A percentile compares a stretch with the other conserved stretches of the same genome.
These are phyloP conservation scores for Orthosia gothica DNA, from an alignment of 2,888 invertebrate species.

Conservation along the genomic window DNA sequence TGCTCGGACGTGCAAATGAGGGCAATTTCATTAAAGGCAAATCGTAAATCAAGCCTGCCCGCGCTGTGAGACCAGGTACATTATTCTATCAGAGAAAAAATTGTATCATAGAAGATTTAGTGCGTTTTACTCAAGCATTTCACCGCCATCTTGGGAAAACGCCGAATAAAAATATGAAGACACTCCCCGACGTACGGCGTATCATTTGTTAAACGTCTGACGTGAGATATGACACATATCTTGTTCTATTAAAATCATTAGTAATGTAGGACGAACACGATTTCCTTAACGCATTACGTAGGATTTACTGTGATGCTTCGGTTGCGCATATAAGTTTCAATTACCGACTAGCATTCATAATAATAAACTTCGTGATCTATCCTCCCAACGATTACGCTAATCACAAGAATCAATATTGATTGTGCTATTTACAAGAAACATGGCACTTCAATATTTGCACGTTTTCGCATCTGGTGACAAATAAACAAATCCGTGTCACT, in stretches of 20 bases:
- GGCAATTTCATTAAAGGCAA: constrained; percentile 51
- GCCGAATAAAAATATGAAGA: constrained; percentile 54
- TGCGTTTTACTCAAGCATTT: constrained; percentile 46
- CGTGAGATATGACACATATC: constrained; percentile 49
- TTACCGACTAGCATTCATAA: constrained; percentile 29
- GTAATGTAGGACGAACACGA: constrained; percentile 62
- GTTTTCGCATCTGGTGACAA: background rate
- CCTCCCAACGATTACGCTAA: constrained; percentile 36
- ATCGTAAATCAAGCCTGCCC: constrained; percentile 41
- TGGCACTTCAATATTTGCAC: background rate
- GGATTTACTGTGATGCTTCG: constrained; percentile 22
- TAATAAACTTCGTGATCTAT: constrained; percentile 45
- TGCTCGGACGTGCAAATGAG: constrained; percentile 53
- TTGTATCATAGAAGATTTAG: constrained; percentile 45
- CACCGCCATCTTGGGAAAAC: constrained; percentile 42
- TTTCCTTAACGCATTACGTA: constrained; percentile 60
- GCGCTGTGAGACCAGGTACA: constrained; percentile 39
- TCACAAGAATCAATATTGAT: constrained; percentile 41
- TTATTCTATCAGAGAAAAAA: constrained; percentile 40
- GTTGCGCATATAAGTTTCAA: constrained; percentile 28
- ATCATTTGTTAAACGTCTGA: constrained; percentile 63
- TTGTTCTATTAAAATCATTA: constrained; percentile 58
- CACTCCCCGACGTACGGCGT: constrained; percentile 30
- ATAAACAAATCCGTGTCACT: constrained; percentile 10
- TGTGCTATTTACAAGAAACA: constrained; percentile 21